These are phyloP conservation scores for Sprattus sprattus DNA, from an alignment of 2,113 vertebrate genomes.

Conservation along the genomic window DNA sequence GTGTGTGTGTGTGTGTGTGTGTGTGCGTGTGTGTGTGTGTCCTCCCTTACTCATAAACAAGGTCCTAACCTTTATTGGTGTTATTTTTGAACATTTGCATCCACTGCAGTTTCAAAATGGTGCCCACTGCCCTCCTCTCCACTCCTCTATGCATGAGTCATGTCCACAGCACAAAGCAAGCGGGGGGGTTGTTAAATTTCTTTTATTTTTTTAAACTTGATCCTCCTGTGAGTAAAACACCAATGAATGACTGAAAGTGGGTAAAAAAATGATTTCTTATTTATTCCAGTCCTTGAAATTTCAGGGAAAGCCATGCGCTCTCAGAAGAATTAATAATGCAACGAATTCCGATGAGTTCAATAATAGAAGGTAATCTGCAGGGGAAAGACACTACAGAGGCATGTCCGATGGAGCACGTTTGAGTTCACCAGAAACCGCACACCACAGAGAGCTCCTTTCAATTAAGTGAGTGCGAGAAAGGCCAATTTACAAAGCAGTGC, in stretches of 20 bases:
- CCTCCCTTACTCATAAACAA: background rate
- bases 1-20: background rate
- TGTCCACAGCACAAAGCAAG: slow-evolving; percentile 34
- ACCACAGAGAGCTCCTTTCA: slow-evolving; percentile 36
- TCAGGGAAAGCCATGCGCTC: slow-evolving; percentile 47
- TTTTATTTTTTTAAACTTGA: too few species aligned
- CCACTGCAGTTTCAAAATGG: background rate
- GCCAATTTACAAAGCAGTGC: slow-evolving; percentile 40
- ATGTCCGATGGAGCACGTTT: slow-evolving; percentile 48
- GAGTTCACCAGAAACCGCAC: slow-evolving; percentile 39
- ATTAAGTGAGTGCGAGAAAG: slow-evolving; percentile 39
- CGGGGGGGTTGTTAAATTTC: slow-evolving; percentile 21
- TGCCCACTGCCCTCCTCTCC: background rate
- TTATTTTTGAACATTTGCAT: slow-evolving; percentile 20
- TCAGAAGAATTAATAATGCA: slow-evolving; percentile 63
- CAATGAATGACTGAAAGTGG: slow-evolving; percentile 55
- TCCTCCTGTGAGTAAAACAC: slow-evolving; percentile 53
- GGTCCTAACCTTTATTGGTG: slow-evolving; percentile 10
- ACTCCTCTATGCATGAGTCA: background rate
- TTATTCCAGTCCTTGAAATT: slow-evolving; percentile 63
- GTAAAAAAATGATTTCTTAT: slow-evolving; percentile 60
- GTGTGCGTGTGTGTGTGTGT: background rate
- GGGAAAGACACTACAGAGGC: slow-evolving; percentile 46
- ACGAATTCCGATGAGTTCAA: slow-evolving; percentile 58
- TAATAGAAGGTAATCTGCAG: slow-evolving; percentile 66